Evolutionary conservation across 2,113 vertebrate species (phyloP).

Genomic region (Noturus placidus): DNA sequence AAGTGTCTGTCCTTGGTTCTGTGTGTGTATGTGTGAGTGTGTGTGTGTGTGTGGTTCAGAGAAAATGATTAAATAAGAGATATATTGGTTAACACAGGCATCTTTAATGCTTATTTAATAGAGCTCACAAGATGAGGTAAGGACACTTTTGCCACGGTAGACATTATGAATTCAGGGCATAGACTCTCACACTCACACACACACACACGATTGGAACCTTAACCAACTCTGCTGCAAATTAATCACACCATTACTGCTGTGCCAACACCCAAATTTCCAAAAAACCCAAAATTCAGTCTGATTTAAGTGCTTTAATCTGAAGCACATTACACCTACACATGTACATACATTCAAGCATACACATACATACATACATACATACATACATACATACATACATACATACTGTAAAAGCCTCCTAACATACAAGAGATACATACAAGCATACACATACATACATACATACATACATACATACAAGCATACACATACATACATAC

Average conservation of each 20-base stretch:
- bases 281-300: too few relatives aligned
- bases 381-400: neutral
- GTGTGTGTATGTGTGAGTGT: neutral
- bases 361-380: neutral
- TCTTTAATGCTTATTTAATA: neutral
- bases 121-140: neutral
- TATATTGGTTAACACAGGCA: neutral
- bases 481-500: neutral
- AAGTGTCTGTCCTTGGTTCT: conserved; percentile 1
- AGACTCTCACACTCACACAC: neutral
- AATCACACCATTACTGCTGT: too few relatives aligned
- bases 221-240: too few relatives aligned
- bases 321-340: too few relatives aligned
- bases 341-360: too few relatives aligned
- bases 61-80: neutral
- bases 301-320: too few relatives aligned
- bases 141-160: neutral
- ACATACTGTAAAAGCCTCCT: neutral
- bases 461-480: neutral
- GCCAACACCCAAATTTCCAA: too few relatives aligned
- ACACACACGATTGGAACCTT: too few relatives aligned
- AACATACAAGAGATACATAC: neutral
- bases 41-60: neutral
- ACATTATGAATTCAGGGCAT: neutral
- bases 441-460: neutral